Evolutionary conservation across 1,140 invertebrate species (phyloP).

Genomic region (Bombus picipes): DNA sequence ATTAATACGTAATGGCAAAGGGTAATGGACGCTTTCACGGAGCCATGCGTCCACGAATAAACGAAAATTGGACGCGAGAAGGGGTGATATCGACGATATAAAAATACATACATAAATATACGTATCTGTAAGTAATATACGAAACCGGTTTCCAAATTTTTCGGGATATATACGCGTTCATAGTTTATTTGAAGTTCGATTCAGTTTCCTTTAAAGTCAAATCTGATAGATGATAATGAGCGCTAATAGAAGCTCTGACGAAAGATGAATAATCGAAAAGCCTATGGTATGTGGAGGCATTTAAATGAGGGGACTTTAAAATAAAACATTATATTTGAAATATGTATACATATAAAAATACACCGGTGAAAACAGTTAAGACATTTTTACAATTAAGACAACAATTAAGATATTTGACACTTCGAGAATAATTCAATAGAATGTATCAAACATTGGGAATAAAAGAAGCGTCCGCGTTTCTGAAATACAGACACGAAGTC

Average conservation of each 20-base stretch:
- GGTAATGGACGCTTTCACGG: neutral
- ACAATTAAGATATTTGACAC: neutral
- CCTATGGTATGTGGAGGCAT: neutral
- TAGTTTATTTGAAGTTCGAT: neutral
- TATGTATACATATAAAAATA: neutral
- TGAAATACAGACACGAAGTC: neutral
- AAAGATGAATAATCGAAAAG: neutral
- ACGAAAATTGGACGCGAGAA: neutral
- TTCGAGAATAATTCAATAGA: neutral
- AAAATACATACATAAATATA: neutral
- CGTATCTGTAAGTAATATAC: neutral
- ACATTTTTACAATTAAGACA: too few species aligned
- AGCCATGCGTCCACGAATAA: neutral
- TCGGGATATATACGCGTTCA: neutral
- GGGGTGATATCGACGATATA: neutral
- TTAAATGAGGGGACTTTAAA: neutral
- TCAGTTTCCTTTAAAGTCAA: neutral
- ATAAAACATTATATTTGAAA: neutral
- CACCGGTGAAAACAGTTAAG: too few species aligned
- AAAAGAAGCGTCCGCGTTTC: neutral
- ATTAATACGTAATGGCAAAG: conserved; percentile 5
- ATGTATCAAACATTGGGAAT: neutral
- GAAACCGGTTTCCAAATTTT: neutral
- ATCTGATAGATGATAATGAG: neutral
- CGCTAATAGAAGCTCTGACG: neutral